phyloP scores from a whole-genome alignment of 2,797 vertebrate genomes.

The Pseudochirops corinnae region DNA sequence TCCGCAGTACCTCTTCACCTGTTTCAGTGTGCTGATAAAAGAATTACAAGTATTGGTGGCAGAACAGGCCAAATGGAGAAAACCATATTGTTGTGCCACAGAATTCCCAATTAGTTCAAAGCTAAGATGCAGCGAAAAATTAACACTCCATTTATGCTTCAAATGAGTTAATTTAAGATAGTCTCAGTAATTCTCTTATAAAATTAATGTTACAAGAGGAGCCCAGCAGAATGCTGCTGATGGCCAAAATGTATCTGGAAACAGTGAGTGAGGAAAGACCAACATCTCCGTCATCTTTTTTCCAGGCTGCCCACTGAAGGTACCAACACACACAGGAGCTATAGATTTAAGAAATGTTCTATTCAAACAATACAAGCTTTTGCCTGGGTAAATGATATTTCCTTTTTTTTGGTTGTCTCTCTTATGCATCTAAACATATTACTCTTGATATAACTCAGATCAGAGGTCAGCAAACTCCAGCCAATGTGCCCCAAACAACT shows the following conservation, averaged over 20 bases:
- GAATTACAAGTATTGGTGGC: slow-evolving; percentile 4
- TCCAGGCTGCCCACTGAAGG: neutral
- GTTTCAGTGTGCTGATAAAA: slow-evolving; percentile 88
- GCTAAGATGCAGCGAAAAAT: slow-evolving; percentile 2
- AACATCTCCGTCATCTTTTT: neutral
- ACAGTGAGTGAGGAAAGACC: neutral
- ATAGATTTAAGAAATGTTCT: neutral
- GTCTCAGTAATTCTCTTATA: slow-evolving; percentile 31
- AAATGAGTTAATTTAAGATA: neutral
- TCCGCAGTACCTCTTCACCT: slow-evolving; percentile 92
- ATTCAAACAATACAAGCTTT: slow-evolving; percentile 6
- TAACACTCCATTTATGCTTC: neutral
- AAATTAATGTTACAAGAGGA: neutral
- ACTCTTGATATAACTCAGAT: neutral
- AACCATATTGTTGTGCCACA: neutral
- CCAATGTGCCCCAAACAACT: neutral
- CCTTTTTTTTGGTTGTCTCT: neutral
- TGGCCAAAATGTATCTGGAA: neutral
- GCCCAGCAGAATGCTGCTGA: neutral
- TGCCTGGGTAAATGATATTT: neutral
- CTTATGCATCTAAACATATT: neutral
- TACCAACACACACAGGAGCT: neutral
- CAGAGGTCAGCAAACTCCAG: neutral
- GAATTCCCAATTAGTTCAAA: slow-evolving; percentile 6
- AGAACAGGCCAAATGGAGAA: neutral